Conservation (phyloP, 2,113 vertebrate genomes). For the Alligator sinensis region DNA sequence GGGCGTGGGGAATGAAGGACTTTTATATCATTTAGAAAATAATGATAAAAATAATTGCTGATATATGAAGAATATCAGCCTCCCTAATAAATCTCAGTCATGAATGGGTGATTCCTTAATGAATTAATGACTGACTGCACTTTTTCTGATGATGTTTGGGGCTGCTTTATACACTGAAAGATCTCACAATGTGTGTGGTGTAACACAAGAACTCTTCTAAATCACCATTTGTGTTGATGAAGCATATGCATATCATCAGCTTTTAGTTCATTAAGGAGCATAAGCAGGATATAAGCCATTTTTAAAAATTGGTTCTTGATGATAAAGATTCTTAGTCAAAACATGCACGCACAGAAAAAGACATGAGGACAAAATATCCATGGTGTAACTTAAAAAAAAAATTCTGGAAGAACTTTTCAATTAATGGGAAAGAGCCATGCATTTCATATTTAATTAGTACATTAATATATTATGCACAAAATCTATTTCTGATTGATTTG, state of each 20-base stretch:
- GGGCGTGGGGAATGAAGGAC: not conserved
- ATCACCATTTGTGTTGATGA: conserved; percentile 37
- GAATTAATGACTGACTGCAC: not conserved
- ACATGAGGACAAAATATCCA: not conserved
- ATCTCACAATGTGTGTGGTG: not conserved
- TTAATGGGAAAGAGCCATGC: not conserved
- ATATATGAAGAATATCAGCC: not conserved
- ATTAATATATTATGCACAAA: not conserved
- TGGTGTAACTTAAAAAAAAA: not conserved
- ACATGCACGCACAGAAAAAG: not conserved
- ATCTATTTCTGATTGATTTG: not conserved
- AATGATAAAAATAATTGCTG: not conserved
- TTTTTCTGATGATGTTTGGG: not conserved
- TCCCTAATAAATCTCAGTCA: not conserved
- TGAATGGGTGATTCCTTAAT: not conserved
- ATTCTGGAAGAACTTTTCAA: not conserved
- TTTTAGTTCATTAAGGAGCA: conserved; percentile 28
- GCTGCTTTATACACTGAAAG: not conserved
- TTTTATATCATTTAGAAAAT: not conserved
- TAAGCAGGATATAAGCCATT: not conserved
- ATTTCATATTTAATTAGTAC: not conserved
- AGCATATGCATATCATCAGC: conserved; percentile 8
- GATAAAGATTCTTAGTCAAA: not conserved
- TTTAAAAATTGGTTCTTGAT: not conserved
- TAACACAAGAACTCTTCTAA: not conserved